These are phyloP conservation scores for Cyphomyrmex costatus DNA, from an alignment of 1,140 invertebrate genomes.

Conservation along the genomic window DNA sequence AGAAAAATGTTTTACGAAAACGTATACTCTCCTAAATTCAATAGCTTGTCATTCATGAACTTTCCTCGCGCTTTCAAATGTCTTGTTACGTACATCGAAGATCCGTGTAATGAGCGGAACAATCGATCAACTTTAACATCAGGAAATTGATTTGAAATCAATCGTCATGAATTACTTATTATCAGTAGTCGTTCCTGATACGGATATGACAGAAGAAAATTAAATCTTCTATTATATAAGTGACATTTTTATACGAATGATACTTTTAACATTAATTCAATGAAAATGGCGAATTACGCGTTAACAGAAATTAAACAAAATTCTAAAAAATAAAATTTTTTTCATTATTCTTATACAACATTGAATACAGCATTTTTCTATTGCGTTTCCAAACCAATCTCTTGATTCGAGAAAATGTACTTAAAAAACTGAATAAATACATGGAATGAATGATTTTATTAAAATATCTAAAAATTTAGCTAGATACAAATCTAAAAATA, in stretches of 20 bases:
- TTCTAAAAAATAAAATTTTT: background rate
- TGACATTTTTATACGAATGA: constrained; percentile 2
- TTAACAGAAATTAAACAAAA: background rate
- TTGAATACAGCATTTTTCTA: background rate
- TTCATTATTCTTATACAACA: background rate
- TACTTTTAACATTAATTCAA: constrained; percentile 27
- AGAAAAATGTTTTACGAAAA: constrained; percentile 47
- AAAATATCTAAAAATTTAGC: no score
- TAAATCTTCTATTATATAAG: constrained; percentile 22
- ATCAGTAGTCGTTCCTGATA: background rate
- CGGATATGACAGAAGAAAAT: background rate
- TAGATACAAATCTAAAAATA: no score
- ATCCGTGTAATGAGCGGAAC: constrained; percentile 14
- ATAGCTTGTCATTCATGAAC: background rate
- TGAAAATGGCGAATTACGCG: background rate
- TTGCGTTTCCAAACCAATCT: background rate
- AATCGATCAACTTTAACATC: background rate
- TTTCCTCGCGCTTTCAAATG: constrained; percentile 32
- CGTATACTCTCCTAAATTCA: constrained; percentile 6
- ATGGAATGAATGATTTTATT: no score
- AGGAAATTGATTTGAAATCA: constrained; percentile 32
- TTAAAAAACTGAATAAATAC: background rate
- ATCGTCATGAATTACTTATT: background rate
- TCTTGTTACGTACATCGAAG: background rate
- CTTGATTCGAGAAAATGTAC: background rate